phyloP scores from a whole-genome alignment of 1,140 invertebrate species.

The Conopomorpha cramerella region DNA sequence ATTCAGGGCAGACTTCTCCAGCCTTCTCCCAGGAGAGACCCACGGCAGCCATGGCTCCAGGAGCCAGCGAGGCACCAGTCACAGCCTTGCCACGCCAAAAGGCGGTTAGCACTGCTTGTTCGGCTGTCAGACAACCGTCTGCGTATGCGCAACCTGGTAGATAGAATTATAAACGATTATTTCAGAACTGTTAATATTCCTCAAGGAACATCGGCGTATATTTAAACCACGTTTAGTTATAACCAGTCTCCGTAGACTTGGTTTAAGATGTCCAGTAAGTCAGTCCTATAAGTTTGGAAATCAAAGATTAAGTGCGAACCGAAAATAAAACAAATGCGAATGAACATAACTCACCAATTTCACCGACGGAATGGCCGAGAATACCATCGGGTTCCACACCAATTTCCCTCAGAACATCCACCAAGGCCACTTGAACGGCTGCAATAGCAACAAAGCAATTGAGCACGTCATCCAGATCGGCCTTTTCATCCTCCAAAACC shows the following conservation, averaged over 20 bases:
- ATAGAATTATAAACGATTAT: too few relatives aligned
- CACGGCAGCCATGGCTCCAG: conserved; percentile 83
- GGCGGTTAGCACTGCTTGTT: conserved; percentile 90
- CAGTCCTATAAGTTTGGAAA: too few relatives aligned
- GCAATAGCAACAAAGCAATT: conserved; percentile 93
- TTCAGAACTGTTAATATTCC: too few relatives aligned
- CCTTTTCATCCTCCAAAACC: conserved; percentile 76
- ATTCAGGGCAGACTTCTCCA: conserved; percentile 71
- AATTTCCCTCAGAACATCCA: conserved; percentile 80
- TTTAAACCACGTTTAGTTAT: too few relatives aligned
- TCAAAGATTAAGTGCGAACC: too few relatives aligned
- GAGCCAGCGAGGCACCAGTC: conserved; percentile 73
- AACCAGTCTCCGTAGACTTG: too few relatives aligned
- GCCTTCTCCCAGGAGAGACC: conserved; percentile 90
- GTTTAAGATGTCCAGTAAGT: too few relatives aligned
- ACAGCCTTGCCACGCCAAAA: conserved; percentile 91
- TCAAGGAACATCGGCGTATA: too few relatives aligned
- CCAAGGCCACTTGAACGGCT: conserved; percentile 91
- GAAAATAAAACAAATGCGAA: background rate
- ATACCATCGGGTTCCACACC: conserved; percentile 90
- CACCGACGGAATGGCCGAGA: conserved; percentile 94
- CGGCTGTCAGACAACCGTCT: conserved; percentile 89
- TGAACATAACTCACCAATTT: conserved; percentile 65
- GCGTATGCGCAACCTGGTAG: conserved; percentile 90
- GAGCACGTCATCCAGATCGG: conserved; percentile 77